Evolutionary conservation across 2,113 vertebrate species (phyloP), one percentile per base, ranked within the genome.

Genomic region (Chionis minor): DNA sequence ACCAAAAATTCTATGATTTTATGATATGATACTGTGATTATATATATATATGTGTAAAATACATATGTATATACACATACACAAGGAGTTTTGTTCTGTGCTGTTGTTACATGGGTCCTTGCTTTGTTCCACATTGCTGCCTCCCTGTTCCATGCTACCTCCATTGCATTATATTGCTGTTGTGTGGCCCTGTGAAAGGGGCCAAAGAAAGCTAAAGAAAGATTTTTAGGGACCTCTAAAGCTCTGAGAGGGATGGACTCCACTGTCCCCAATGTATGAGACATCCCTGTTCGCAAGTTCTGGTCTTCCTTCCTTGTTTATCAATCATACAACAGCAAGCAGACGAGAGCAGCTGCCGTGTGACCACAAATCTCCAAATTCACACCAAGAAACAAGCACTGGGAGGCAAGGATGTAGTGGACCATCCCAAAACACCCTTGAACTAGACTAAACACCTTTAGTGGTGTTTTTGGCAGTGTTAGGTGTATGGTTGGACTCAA

Each of bases 1-100:
- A 26, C 61, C 40, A 63, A 40, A 11, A 7, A 28, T 40, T 63
- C 26, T 63, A 28, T 63, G 35, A 63, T 27, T 38, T 7, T 62
- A 40, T 18, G 24, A 27, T 27, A 27, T 12, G 24, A 62, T 26
- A 24, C n/a, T 27, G 40, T 27, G 15, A 19, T 40, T 40, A 40
- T 27, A 28, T 2, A 40, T 27, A 28, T 2, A 40, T 30, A n/a
- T n/a, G 33, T 81, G 6, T 21, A n/a, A 18, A 14, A 32, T 17
- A 71, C 15, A 42, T n/a, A 35, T 8, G 21, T 2, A 45, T 1
- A 40, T 14, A 3, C 4, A 3, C 38, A 4, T 15, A 23, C 21
- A 63, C 14, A 32, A 35, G 52, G 52, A 54, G 32, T 54, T 71
- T 35, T 71, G 18, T 59, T 87, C 65, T 42, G 20, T 49, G 18